Evolutionary conservation across 2,113 vertebrate species (phyloP).

Genomic region (Orthonyx spaldingii): DNA sequence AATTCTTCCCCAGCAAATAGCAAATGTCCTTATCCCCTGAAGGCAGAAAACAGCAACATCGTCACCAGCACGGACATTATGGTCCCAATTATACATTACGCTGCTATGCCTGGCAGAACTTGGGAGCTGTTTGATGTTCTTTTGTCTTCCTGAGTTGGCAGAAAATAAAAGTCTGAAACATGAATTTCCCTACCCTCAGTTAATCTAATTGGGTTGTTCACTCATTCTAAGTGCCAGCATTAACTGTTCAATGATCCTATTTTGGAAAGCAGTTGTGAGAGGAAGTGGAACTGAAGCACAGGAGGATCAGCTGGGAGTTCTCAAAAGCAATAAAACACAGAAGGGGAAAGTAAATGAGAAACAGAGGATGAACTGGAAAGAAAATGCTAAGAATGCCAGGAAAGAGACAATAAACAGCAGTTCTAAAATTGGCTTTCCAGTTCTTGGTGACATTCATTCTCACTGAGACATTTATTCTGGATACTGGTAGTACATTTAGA

Average conservation of each 20-base stretch:
- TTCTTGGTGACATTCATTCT: neutral
- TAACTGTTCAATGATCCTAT: slow-evolving; percentile 47
- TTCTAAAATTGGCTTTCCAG: neutral
- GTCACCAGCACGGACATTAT: neutral
- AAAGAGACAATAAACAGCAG: neutral
- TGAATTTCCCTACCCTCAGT: neutral
- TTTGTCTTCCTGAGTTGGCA: slow-evolving; percentile 46
- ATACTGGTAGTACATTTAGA: neutral
- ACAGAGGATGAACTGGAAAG: slow-evolving; percentile 29
- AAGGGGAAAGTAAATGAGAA: slow-evolving; percentile 44
- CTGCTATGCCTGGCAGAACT: neutral
- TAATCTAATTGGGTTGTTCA: slow-evolving; percentile 41
- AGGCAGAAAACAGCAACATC: neutral
- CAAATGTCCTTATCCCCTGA: neutral
- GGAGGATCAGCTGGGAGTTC: slow-evolving; percentile 44
- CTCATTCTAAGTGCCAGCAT: slow-evolving; percentile 28
- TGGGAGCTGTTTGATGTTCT: slow-evolving; percentile 14
- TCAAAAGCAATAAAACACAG: slow-evolving; percentile 48
- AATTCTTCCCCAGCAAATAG: neutral
- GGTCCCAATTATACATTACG: neutral
- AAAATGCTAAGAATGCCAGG: slow-evolving; percentile 22
- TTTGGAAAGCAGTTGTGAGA: slow-evolving; percentile 26
- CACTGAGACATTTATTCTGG: neutral
- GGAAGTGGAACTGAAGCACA: slow-evolving; percentile 11
- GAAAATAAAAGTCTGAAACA: slow-evolving; percentile 6